Evolutionary conservation across 2,797 vertebrate genomes (phyloP).

Genomic region (Cygnus olor): DNA sequence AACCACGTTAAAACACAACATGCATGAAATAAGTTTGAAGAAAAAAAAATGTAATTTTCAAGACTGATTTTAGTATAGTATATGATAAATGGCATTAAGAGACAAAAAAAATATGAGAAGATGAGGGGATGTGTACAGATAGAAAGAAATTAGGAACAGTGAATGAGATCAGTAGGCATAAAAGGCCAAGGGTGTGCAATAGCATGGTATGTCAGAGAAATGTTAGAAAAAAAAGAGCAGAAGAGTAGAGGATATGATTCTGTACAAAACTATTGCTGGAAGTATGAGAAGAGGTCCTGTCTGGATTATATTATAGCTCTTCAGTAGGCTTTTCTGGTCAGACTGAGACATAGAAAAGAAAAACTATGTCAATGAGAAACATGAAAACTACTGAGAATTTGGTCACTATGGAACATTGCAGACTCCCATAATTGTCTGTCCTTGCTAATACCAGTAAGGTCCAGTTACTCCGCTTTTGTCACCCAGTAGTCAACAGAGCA

Average conservation of each 20-base stretch:
- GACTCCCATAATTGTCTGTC: background rate
- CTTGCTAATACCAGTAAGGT: background rate
- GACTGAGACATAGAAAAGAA: background rate
- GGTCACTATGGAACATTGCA: background rate
- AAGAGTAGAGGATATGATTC: background rate
- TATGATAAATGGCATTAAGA: background rate
- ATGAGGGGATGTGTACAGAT: background rate
- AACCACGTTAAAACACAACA: no score
- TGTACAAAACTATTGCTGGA: background rate
- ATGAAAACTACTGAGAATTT: background rate
- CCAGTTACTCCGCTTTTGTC: background rate
- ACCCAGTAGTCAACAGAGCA: background rate
- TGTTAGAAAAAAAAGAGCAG: background rate
- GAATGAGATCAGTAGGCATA: background rate
- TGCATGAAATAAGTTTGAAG: background rate
- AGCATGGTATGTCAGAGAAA: background rate
- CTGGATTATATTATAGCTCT: background rate
- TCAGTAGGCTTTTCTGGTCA: background rate
- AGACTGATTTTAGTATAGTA: background rate
- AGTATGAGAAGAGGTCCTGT: background rate
- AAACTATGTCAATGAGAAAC: rapidly evolving
- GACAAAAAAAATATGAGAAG: background rate
- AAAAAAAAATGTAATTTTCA: background rate
- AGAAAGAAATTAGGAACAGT: background rate
- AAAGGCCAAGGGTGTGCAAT: background rate